Evolutionary conservation across 2,888 invertebrate genomes (phyloP), one percentile per base, ranked within the genome.

Genomic region (Heliconius charithonia): DNA sequence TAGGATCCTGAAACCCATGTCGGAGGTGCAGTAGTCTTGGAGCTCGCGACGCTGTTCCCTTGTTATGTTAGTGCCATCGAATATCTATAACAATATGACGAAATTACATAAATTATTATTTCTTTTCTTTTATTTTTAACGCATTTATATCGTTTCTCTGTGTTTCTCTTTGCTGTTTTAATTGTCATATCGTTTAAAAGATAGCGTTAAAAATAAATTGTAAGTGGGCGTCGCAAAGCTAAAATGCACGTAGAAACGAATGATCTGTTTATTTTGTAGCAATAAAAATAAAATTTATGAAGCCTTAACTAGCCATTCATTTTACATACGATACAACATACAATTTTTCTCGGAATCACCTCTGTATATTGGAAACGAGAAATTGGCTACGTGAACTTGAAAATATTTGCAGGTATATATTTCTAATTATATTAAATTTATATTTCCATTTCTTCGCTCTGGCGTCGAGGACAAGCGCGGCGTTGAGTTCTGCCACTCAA

Each of bases 61-160:
- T 0, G 98, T 98, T 65, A 98, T 98, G 92, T 99, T 98, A 29
- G 98, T 98, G 56, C 98, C 99, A 91, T 99, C 99, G 86, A 99
- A 96, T 82, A 99, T 98, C 97, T 98, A 88, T 22, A 94, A 95
- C 69, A 77, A 80, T 41, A 41, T 69, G 41, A 13, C 3, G 3
- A 25, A 32, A 19, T 7, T n/a, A 37, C 19, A 4, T 51, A 7
- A 74, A n/a, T 6, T 62, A 4, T n/a, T 25, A 25, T 25, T 62
- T 0, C 0, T 16, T 27, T 63, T 63, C 10, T 4, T n/a, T 59
- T 37, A 37, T 37, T 51, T 22, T 51, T 51, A 19, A 51, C 19
- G 19, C 7, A 51, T 7, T 51, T 0, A 51, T 51, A 7, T 51
- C n/a, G 19, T 51, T 19, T 51, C 19, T 51, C 19, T 51, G 37